phyloP scores from a whole-genome alignment of 2,888 invertebrate species.

The Zhuqinia jingwanae region DNA sequence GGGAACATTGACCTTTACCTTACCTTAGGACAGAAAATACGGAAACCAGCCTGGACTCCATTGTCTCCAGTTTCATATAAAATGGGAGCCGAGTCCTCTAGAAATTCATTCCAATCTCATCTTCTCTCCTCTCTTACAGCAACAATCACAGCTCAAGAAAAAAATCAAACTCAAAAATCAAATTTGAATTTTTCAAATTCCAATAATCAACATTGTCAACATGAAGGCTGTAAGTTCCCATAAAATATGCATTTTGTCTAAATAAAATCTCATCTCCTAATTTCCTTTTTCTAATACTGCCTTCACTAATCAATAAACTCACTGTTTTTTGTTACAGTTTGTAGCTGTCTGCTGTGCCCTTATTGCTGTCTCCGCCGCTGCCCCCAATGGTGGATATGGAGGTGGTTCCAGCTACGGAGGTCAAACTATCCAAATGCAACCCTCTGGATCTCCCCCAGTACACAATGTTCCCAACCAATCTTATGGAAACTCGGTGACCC shows the following conservation, averaged over 20 bases:
- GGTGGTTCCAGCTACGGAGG: slow-evolving; percentile 30
- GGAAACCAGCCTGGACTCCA: background rate
- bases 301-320: too few species aligned
- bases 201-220: slow-evolving; percentile 5
- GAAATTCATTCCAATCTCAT: slow-evolving; percentile 25
- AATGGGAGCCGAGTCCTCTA: background rate
- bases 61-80: background rate
- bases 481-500: slow-evolving; percentile 24
- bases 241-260: background rate
- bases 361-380: slow-evolving; percentile 48
- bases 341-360: slow-evolving; percentile 49
- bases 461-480: slow-evolving; percentile 47
- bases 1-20: background rate
- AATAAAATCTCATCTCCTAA: background rate
- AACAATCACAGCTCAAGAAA: background rate
- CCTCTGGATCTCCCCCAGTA: slow-evolving; percentile 42
- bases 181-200: background rate
- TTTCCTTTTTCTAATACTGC: background rate
- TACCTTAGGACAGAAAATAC: background rate
- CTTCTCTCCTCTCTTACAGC: background rate
- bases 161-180: background rate
- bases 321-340: slow-evolving; percentile 54
- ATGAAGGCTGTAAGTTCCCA: slow-evolving; percentile 58
- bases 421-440: slow-evolving; percentile 29
- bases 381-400: slow-evolving; percentile 40